Evolutionary conservation across 2,797 vertebrate species (phyloP).

Genomic region (Prionace glauca): DNA sequence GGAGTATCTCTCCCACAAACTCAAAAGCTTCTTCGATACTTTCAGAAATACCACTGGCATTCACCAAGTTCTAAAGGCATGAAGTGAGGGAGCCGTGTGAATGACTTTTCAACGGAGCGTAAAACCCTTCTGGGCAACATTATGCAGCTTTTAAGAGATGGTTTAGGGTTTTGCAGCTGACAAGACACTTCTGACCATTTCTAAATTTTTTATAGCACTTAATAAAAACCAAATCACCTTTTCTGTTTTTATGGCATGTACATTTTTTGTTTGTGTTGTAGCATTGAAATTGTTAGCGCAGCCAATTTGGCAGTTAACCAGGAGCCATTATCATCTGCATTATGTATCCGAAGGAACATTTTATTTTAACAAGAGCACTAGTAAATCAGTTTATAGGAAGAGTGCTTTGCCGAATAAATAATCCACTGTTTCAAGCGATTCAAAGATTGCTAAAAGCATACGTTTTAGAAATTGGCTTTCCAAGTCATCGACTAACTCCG

Average conservation of each 20-base stretch:
- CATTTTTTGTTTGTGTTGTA: constrained; percentile 5
- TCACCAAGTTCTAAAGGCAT: not conserved
- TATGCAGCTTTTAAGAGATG: not conserved
- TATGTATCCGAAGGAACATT: constrained; percentile 7
- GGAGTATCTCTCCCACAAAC: not conserved
- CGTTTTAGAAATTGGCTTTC: not conserved
- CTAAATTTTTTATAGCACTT: not conserved
- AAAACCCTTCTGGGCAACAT: not conserved
- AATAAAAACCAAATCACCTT: constrained; percentile 28
- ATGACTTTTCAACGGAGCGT: not conserved
- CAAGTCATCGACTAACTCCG: not conserved
- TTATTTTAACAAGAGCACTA: not conserved
- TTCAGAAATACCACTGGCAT: not conserved
- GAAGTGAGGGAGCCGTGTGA: not conserved
- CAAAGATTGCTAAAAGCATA: not conserved
- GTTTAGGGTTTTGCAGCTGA: not conserved
- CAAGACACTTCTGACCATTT: not conserved
- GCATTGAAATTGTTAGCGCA: not conserved
- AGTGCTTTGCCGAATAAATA: not conserved
- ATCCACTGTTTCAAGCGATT: not conserved
- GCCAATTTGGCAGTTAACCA: not conserved
- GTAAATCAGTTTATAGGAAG: not conserved
- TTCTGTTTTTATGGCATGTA: not conserved
- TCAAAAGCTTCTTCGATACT: not conserved
- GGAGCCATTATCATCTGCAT: constrained; percentile 6